Conservation (phyloP, 2,113 vertebrate genomes). For the Genyomyrus donnyi region DNA sequence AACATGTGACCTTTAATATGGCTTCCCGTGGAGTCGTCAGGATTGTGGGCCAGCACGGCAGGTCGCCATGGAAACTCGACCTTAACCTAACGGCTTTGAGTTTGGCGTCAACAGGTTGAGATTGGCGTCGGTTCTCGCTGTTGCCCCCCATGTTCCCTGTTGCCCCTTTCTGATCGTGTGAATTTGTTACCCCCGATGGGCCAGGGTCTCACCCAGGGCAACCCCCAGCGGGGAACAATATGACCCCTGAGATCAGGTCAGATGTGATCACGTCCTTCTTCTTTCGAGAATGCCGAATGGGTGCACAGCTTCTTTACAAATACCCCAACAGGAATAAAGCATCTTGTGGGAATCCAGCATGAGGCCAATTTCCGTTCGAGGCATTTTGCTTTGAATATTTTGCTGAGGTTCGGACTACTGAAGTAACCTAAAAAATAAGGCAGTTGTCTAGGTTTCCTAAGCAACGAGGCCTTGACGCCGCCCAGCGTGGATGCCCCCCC, state of each 20-base stretch:
- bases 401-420: slow-evolving; percentile 6
- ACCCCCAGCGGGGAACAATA: not conserved
- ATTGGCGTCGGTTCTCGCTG: not conserved
- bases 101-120: not conserved
- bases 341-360: not conserved
- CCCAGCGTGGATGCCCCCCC: not conserved
- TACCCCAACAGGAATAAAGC: not conserved
- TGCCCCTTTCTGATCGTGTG: not conserved
- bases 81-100: not conserved
- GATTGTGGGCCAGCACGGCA: not conserved
- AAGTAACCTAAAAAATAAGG: slow-evolving; percentile 38
- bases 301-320: not conserved
- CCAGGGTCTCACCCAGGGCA: not conserved
- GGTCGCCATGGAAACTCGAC: not conserved
- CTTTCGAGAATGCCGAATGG: not conserved
- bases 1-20: not conserved
- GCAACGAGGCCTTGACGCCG: slow-evolving; percentile 30
- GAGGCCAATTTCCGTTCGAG: not conserved
- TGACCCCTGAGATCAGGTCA: too few species aligned
- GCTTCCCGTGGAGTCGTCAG: not conserved
- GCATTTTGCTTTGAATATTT: slow-evolving; percentile 10
- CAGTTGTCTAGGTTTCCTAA: slow-evolving; percentile 32
- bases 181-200: not conserved
- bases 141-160: not conserved
- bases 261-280: not conserved